Conservation (phyloP, 2,888 invertebrate genomes). For the Stenodera caucasica region DNA sequence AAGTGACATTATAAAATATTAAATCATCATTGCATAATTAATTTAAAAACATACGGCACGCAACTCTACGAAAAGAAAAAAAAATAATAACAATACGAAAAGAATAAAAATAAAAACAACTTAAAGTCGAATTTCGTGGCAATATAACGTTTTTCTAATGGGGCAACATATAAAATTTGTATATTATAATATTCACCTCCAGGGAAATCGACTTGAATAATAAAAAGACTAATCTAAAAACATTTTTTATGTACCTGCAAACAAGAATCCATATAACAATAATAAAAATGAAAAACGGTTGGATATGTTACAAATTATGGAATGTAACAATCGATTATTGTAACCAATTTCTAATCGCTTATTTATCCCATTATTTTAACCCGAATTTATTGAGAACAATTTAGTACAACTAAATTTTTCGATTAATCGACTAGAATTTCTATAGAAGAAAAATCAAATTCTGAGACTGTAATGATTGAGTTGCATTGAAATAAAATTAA, state of each 20-base stretch:
- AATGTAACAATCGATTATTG: too few relatives aligned
- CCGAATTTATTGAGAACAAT: neutral
- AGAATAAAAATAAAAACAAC: neutral
- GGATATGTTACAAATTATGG: too few relatives aligned
- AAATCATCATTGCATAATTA: constrained; percentile 19
- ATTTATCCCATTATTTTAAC: too few relatives aligned
- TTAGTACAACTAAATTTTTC: neutral
- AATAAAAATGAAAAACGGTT: too few relatives aligned
- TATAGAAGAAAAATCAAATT: neutral
- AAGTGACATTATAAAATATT: constrained; percentile 16
- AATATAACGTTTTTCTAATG: neutral
- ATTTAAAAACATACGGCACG: constrained; percentile 13
- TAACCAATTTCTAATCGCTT: too few relatives aligned
- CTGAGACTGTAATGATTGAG: too few relatives aligned
- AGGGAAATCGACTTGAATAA: neutral
- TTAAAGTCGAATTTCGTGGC: neutral
- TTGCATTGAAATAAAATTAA: too few relatives aligned
- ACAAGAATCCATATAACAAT: neutral
- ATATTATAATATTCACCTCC: neutral
- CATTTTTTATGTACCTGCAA: neutral
- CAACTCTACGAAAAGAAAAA: constrained; percentile 4
- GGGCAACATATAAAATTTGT: constrained; percentile 2
- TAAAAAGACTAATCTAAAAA: neutral
- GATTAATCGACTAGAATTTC: too few relatives aligned
- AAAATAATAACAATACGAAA: too few relatives aligned